Evolutionary conservation across 2,797 vertebrate species (phyloP).

Genomic region (Ciconia nigra): DNA sequence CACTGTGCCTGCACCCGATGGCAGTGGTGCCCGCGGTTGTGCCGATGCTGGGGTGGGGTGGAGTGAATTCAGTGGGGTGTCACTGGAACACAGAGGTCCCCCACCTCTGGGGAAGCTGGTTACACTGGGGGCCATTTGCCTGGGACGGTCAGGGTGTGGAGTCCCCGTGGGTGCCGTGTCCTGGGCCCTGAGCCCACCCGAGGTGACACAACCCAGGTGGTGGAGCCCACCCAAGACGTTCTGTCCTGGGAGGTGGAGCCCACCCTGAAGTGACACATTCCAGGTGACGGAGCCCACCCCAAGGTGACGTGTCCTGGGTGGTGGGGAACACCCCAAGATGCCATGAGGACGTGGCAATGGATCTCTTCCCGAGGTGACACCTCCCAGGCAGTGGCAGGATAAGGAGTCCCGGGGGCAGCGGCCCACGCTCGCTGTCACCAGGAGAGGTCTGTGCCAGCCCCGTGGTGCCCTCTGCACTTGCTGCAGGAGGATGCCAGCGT

Average conservation of each 20-base stretch:
- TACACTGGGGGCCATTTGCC: background rate
- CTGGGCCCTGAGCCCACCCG: background rate
- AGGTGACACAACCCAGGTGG: background rate
- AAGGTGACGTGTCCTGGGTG: background rate
- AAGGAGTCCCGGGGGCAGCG: background rate
- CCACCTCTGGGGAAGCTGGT: background rate
- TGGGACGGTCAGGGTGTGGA: background rate
- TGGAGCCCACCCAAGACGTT: background rate
- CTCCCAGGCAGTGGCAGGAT: background rate
- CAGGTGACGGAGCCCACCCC: background rate
- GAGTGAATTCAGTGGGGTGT: background rate
- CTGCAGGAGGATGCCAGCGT: background rate
- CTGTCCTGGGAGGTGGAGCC: background rate
- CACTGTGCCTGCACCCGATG: background rate
- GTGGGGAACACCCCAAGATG: background rate
- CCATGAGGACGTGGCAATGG: background rate
- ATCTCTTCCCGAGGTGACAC: background rate
- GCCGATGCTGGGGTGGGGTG: background rate
- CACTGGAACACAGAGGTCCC: background rate
- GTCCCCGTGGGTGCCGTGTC: background rate
- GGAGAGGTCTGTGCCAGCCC: background rate
- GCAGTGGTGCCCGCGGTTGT: background rate
- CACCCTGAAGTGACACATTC: background rate
- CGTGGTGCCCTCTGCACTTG: background rate
- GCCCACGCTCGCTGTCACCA: accelerated